Evolutionary conservation across 2,113 vertebrate genomes (phyloP).

Genomic region (Urocitellus parryii): DNA sequence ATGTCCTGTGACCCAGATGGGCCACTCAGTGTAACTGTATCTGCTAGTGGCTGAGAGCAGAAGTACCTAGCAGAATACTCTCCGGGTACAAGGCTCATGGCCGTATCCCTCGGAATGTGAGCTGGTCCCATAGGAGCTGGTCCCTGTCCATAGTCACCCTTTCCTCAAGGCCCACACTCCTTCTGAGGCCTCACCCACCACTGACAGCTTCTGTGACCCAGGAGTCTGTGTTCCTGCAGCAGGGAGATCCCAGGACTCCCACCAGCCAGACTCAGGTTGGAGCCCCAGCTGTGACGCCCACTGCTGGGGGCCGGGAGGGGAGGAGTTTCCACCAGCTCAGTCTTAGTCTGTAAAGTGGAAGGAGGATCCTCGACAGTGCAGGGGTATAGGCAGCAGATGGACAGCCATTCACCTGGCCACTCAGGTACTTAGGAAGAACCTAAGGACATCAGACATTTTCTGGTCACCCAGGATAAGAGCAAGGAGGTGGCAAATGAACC

Average conservation of each 20-base stretch:
- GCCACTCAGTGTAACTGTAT: too few species aligned
- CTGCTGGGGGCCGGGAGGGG: not conserved
- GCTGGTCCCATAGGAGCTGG: too few species aligned
- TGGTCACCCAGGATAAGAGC: not conserved
- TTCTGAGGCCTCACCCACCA: too few species aligned
- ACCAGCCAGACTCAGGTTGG: not conserved
- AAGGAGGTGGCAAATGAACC: not conserved
- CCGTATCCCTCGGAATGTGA: too few species aligned
- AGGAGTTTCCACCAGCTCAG: not conserved
- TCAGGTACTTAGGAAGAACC: not conserved
- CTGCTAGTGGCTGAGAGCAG: too few species aligned
- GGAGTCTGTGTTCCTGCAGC: too few species aligned
- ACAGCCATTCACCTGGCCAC: not conserved
- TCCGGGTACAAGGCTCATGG: too few species aligned
- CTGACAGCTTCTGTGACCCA: not conserved
- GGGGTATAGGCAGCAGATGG: not conserved
- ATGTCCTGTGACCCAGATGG: too few species aligned
- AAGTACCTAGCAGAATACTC: too few species aligned
- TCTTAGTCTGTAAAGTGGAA: not conserved
- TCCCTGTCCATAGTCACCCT: too few species aligned
- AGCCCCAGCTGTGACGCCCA: not conserved
- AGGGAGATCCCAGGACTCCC: not conserved
- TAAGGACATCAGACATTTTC: not conserved
- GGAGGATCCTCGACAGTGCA: not conserved
- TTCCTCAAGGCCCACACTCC: too few species aligned